These are phyloP conservation scores for Branchinecta lynchi DNA, from an alignment of 1,140 invertebrate species.

Conservation along the genomic window DNA sequence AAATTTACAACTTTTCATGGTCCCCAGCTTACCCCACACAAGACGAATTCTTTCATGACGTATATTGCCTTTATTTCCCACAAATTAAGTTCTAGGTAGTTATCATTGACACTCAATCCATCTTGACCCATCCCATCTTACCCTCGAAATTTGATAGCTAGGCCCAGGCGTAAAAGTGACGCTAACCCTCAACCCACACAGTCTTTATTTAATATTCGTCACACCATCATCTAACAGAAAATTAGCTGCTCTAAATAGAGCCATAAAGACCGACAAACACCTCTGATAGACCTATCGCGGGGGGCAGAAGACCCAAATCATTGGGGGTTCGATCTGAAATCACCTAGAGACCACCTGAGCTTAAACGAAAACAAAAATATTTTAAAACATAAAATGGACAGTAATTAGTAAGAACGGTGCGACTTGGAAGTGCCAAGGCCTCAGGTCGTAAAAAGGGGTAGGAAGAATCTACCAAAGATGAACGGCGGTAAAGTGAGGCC, in stretches of 20 bases:
- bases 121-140: background rate
- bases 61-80: too few species aligned
- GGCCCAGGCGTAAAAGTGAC: background rate
- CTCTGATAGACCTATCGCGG: constrained; percentile 7
- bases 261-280: constrained; percentile 7
- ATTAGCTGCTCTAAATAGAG: constrained; percentile 9
- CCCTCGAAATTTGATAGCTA: background rate
- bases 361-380: background rate
- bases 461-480: too few species aligned
- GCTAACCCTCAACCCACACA: background rate
- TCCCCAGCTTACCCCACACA: too few species aligned
- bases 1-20: too few species aligned
- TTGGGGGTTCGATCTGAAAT: background rate
- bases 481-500: too few species aligned
- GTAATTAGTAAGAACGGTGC: background rate
- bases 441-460: too few species aligned
- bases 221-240: background rate
- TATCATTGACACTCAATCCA: background rate
- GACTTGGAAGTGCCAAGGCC: too few species aligned
- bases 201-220: constrained; percentile 11
- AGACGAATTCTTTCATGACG: too few species aligned
- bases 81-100: too few species aligned
- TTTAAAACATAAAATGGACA: constrained; percentile 8
- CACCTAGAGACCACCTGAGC: background rate
- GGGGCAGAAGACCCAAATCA: background rate